Evolutionary conservation across 1,140 invertebrate species (phyloP), one percentile per base, ranked within the genome.

Genomic region (Proales similis): DNA sequence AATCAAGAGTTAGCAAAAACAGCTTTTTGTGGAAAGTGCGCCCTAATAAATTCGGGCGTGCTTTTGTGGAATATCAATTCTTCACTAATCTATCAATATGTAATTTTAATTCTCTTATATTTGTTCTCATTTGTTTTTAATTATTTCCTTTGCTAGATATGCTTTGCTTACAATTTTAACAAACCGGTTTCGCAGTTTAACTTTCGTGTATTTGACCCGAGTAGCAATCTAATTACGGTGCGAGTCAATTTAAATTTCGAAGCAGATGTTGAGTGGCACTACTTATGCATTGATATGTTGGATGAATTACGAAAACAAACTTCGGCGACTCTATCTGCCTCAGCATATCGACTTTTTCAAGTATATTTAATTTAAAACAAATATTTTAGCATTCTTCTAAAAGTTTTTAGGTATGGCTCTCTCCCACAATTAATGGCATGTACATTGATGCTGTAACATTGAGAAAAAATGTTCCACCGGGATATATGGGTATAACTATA

Each of bases 1-100:
- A 24, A 26, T 5, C 45, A 17, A 46, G 11, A 42, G 9, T 26
- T 46, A 20, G 47, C 32, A 17, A 36, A 45, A 46, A 61, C 39
- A 29, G 57, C 57, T 29, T 61, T 61, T 46, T 61, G 57, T 61
- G 57, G 57, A 24, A 24, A 45, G 26, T 61, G 57, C 47, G 26
- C 57, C 19, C 26, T 17, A 57, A 57, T 42, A 57, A 57, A 26
- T 14, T 42, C 51, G 45, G 11, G 14, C 7, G 45, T 39, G 17
- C 9, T 57, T n/a, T 19, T 42, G 14, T n/a, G 19, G 19, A 30
- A 30, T n/a, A 2, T 24, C 7, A 36, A 42, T 14, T 42, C 51
- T 14, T 57, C 26, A 11, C 11, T 57, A n/a, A 30, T 20, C 7
- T 32, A 26, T 57, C 5, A 17, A 9, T 57, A n/a, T 57, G 51